Evolutionary conservation across 2,888 invertebrate genomes (phyloP).

Genomic region (Gryllus longicercus): DNA sequence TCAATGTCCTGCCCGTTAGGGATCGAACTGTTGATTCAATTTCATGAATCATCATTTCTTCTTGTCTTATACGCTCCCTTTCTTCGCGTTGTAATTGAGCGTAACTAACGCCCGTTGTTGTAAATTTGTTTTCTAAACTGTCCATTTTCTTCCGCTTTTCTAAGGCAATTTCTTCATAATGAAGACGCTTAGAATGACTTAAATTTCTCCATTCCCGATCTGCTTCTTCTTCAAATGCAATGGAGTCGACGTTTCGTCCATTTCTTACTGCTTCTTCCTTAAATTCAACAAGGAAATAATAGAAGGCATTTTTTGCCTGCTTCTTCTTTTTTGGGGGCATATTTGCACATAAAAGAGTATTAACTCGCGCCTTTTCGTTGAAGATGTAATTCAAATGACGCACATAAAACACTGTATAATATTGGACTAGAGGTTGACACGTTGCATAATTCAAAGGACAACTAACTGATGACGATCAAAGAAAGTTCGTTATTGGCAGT

Average conservation of each 20-base stretch:
- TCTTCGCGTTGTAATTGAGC: not conserved
- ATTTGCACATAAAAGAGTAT: no score
- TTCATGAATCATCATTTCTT: not conserved
- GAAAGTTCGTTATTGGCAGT: no score
- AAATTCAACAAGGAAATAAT: not conserved
- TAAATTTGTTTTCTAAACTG: conserved; percentile 5
- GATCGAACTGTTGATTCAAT: not conserved
- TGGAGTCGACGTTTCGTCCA: not conserved
- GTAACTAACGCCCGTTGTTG: not conserved
- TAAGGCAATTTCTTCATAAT: not conserved
- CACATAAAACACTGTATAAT: no score
- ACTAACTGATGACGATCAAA: no score
- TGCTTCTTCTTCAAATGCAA: not conserved
- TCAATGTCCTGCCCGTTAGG: not conserved
- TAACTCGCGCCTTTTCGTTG: no score
- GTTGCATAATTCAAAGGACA: no score
- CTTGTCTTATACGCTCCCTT: not conserved
- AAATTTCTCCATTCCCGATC: not conserved
- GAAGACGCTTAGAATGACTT: not conserved
- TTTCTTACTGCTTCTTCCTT: not conserved
- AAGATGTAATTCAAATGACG: no score
- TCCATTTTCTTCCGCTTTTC: not conserved
- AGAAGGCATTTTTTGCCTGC: not conserved
- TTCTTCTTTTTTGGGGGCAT: conserved; percentile 1
- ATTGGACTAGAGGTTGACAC: no score